Conservation (phyloP, 2,113 vertebrate genomes). For the Halcyon senegalensis region DNA sequence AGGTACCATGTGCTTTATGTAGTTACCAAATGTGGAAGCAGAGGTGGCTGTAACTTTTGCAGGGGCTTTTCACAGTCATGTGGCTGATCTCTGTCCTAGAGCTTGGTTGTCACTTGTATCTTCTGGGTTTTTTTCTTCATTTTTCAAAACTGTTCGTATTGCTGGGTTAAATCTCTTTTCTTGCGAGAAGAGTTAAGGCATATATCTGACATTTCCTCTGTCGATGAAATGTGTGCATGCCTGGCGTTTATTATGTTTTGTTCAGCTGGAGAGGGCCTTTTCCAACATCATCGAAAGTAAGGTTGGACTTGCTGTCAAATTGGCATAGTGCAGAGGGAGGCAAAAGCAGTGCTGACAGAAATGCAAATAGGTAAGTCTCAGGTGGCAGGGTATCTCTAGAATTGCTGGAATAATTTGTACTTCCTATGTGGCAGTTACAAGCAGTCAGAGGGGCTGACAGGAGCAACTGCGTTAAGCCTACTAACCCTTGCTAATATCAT, state of each 20-base stretch:
- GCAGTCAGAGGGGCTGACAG: not conserved
- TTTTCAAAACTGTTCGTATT: not conserved
- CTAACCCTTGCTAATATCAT: not conserved
- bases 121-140: not conserved
- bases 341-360: not conserved
- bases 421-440: not conserved
- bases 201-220: not conserved
- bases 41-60: not conserved
- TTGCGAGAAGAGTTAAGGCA: not conserved
- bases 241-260: not conserved
- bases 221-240: accelerated
- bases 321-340: not conserved
- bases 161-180: not conserved
- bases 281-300: not conserved
- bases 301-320: not conserved
- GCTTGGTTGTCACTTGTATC: not conserved
- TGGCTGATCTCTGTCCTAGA: not conserved
- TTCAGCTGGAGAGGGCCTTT: not conserved
- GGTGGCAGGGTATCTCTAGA: not conserved
- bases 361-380: not conserved
- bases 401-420: not conserved
- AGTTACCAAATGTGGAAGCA: not conserved
- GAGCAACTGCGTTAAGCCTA: not conserved
- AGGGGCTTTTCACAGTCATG: not conserved
- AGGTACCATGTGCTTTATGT: not conserved